Conservation (phyloP, 2,888 invertebrate genomes). For the Pterostichus niger region DNA sequence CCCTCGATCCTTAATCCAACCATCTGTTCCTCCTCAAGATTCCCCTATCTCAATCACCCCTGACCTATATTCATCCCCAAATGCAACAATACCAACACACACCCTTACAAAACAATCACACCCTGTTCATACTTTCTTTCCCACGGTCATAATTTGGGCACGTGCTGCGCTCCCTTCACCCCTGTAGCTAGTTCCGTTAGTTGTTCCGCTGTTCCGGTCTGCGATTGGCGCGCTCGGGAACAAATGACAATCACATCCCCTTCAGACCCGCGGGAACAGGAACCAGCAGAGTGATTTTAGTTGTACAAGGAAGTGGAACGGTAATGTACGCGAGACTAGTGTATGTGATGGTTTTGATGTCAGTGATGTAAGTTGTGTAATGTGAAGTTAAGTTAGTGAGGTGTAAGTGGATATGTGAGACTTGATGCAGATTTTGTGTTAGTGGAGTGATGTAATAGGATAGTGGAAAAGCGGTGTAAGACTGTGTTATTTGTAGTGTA, state of each 20-base stretch:
- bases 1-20: constrained; percentile 1
- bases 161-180: constrained; percentile 10
- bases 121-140: constrained; percentile 10
- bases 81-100: neutral
- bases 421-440: neutral
- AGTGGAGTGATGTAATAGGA: neutral
- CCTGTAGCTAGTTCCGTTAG: constrained; percentile 13
- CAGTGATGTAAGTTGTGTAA: constrained; percentile 10
- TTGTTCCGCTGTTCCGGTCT: constrained; percentile 57
- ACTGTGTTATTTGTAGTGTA: no score
- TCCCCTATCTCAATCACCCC: neutral
- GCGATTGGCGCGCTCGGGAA: constrained; percentile 47
- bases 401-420: neutral
- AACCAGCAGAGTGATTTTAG: constrained; percentile 53
- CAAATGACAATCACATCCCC: constrained; percentile 18
- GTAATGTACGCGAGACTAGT: neutral
- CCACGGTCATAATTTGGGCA: constrained; percentile 20
- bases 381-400: constrained; percentile 7
- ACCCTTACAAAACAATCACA: neutral
- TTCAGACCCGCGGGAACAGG: neutral
- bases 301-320: constrained; percentile 57
- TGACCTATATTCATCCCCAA: neutral
- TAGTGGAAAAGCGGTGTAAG: neutral
- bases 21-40: neutral
- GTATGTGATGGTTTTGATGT: neutral